Conservation (phyloP, 2,888 invertebrate species). For the Ormyrus rosae region DNA sequence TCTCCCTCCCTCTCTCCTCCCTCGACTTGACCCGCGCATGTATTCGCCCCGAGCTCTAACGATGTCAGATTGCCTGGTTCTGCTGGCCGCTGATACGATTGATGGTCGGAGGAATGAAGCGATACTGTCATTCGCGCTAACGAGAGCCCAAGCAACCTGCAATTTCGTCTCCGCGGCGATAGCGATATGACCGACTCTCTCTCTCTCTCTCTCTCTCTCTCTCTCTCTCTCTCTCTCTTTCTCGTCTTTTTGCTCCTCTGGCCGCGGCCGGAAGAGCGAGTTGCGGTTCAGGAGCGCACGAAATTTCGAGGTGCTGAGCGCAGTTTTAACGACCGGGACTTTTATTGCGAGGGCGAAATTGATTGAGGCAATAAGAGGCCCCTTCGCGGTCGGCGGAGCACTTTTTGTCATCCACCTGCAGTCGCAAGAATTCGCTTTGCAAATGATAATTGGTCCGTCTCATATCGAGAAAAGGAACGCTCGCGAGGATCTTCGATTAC, state of each 20-base stretch:
- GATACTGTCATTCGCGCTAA: slow-evolving; percentile 45
- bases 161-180: slow-evolving; percentile 11
- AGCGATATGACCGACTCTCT: slow-evolving; percentile 17
- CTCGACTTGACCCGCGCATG: slow-evolving; percentile 2
- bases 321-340: too few species aligned
- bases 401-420: too few species aligned
- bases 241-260: background rate
- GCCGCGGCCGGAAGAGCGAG: too few species aligned
- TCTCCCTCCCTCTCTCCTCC: background rate
- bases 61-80: slow-evolving; percentile 14
- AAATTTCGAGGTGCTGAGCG: too few species aligned
- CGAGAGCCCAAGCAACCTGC: background rate
- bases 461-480: slow-evolving; percentile 22
- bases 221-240: background rate
- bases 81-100: slow-evolving; percentile 1
- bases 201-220: background rate
- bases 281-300: too few species aligned
- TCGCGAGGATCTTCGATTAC: slow-evolving; percentile 40
- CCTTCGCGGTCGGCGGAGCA: too few species aligned
- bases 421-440: too few species aligned
- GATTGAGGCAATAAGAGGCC: too few species aligned
- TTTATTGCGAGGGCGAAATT: too few species aligned
- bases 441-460: background rate
- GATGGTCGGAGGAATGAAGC: slow-evolving; percentile 37
- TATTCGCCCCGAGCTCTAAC: background rate